phyloP scores from a whole-genome alignment of 2,888 invertebrate genomes.

The Meiosimyza platycephala region DNA sequence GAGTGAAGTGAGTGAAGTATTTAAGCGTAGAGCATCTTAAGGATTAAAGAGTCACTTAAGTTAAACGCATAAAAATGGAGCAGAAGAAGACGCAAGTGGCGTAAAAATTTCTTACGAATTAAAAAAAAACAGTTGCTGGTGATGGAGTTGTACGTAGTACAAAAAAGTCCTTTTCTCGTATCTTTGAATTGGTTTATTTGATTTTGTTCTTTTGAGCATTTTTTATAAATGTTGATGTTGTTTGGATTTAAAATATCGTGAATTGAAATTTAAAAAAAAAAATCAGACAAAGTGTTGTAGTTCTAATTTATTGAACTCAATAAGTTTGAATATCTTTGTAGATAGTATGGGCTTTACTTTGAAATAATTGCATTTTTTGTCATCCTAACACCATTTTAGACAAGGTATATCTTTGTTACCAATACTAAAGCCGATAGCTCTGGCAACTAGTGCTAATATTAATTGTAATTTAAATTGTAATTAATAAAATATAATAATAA shows the following conservation, averaged over 20 bases:
- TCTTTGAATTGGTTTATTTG: constrained; percentile 57
- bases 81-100: constrained; percentile 60
- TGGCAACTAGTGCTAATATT: too few relatives aligned
- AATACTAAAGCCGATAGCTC: too few relatives aligned
- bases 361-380: too few relatives aligned
- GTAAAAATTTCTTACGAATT: constrained; percentile 53
- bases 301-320: too few relatives aligned
- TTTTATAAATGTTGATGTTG: constrained; percentile 44
- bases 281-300: background rate
- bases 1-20: constrained; percentile 35
- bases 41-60: constrained; percentile 66
- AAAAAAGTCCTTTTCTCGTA: background rate
- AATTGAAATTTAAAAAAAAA: constrained; percentile 40
- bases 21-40: constrained; percentile 59
- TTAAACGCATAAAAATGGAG: constrained; percentile 65
- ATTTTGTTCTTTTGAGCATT: constrained; percentile 60
- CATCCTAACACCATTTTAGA: background rate
- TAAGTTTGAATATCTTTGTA: too few relatives aligned
- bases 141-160: constrained; percentile 5
- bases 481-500: too few relatives aligned
- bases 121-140: constrained; percentile 22
- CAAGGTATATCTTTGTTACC: background rate
- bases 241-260: background rate
- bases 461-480: too few relatives aligned
- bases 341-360: too few relatives aligned